Evolutionary conservation across 2,888 invertebrate species (phyloP).

Genomic region (Macropis europaea): DNA sequence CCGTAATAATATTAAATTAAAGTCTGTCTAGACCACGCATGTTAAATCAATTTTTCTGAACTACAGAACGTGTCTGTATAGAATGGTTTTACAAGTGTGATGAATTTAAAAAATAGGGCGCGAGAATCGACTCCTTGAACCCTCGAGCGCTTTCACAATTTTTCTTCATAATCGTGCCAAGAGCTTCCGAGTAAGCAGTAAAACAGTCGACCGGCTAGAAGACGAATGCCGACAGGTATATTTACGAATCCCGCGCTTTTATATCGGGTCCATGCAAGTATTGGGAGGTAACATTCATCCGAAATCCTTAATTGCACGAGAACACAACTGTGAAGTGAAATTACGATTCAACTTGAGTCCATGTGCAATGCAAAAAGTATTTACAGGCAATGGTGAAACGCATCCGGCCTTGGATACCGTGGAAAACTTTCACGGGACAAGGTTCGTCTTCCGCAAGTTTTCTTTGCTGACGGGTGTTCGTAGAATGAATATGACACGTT

Average conservation of each 20-base stretch:
- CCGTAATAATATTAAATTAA: no score
- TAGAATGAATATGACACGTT: conserved; percentile 40
- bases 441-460: conserved; percentile 46
- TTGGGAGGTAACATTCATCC: conserved; percentile 21
- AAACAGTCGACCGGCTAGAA: conserved; percentile 20
- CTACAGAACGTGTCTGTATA: no score
- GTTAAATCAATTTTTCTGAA: no score
- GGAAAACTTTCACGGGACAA: conserved; percentile 26
- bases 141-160: not conserved
- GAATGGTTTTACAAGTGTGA: no score
- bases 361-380: conserved; percentile 35
- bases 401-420: conserved; percentile 38
- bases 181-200: conserved; percentile 5
- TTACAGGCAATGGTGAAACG: conserved; percentile 38
- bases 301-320: conserved; percentile 36
- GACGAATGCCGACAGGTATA: conserved; percentile 39
- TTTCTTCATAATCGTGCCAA: conserved; percentile 25
- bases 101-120: not conserved
- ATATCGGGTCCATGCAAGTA: conserved; percentile 27
- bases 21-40: no score
- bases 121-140: not conserved
- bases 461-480: conserved; percentile 35
- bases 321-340: conserved; percentile 8
- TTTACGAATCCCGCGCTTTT: conserved; percentile 28
- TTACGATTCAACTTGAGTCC: conserved; percentile 20